Evolutionary conservation across 2,113 vertebrate genomes (phyloP).

Genomic region (Anseranas semipalmata): DNA sequence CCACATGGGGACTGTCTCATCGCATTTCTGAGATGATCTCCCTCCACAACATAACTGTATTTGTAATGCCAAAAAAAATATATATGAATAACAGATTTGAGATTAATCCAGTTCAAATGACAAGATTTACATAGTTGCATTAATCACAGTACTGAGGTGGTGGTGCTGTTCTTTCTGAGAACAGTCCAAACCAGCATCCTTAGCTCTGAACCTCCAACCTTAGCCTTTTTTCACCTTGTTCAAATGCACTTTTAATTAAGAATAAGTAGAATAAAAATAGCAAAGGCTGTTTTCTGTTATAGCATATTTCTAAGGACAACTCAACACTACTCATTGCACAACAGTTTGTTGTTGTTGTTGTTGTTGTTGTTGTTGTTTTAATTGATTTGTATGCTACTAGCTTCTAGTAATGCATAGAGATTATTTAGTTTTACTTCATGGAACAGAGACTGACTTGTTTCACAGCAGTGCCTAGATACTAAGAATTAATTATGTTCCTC

Average conservation of each 20-base stretch:
- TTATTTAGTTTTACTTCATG: background rate
- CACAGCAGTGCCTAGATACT: background rate
- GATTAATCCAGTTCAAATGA: background rate
- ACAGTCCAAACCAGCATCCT: background rate
- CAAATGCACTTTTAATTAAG: background rate
- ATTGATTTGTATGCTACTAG: background rate
- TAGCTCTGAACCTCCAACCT: background rate
- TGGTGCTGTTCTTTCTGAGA: background rate
- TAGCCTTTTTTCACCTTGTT: fast-evolving
- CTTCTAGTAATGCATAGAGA: background rate
- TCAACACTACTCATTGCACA: background rate
- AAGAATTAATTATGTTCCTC: background rate
- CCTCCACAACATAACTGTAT: background rate
- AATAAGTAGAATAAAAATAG: background rate
- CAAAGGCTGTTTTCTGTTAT: background rate
- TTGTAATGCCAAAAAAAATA: background rate
- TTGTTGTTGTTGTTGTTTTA: too few relatives aligned
- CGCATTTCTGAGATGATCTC: background rate
- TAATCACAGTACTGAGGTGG: background rate
- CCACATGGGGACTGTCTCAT: background rate
- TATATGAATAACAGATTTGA: background rate
- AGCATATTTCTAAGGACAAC: background rate
- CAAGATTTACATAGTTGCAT: background rate
- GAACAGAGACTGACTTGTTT: background rate
- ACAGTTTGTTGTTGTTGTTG: background rate